Conservation (phyloP, 2,797 vertebrate genomes). For the Leucoraja ocellata region DNA sequence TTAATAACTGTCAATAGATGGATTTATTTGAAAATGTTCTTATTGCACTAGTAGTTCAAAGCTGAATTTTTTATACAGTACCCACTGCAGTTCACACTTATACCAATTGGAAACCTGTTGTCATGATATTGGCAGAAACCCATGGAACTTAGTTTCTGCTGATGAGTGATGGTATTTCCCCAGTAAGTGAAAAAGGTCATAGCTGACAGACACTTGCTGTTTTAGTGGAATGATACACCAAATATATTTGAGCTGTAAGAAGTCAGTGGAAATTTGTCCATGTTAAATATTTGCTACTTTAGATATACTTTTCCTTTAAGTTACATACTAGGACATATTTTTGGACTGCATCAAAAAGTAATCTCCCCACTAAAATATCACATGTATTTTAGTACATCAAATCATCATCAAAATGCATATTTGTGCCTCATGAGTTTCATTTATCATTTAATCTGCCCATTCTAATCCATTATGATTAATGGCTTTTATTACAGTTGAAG, state of each 20-base stretch:
- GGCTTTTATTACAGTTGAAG: background rate
- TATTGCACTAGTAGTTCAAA: background rate
- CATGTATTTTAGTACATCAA: background rate
- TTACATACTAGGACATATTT: background rate
- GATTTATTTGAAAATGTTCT: constrained; percentile 23
- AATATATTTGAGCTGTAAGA: background rate
- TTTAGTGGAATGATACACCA: constrained; percentile 17
- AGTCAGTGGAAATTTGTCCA: background rate
- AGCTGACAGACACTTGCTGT: background rate
- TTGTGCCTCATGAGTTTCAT: background rate
- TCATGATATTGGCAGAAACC: constrained; percentile 33
- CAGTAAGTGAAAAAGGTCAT: background rate
- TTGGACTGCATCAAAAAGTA: background rate
- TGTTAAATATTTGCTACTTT: background rate
- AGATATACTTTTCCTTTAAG: background rate
- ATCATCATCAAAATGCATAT: background rate
- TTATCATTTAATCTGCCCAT: background rate
- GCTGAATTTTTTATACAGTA: constrained; percentile 11
- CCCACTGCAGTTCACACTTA: constrained; percentile 27
- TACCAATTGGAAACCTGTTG: background rate
- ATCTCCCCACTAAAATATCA: background rate
- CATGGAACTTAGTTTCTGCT: constrained; percentile 11
- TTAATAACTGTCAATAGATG: background rate
- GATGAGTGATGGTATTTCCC: constrained; percentile 32
- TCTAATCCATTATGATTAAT: background rate